Evolutionary conservation across 92 coral and sea anemone species (phyloP).

Genomic region (Desmophyllum pertusum): DNA sequence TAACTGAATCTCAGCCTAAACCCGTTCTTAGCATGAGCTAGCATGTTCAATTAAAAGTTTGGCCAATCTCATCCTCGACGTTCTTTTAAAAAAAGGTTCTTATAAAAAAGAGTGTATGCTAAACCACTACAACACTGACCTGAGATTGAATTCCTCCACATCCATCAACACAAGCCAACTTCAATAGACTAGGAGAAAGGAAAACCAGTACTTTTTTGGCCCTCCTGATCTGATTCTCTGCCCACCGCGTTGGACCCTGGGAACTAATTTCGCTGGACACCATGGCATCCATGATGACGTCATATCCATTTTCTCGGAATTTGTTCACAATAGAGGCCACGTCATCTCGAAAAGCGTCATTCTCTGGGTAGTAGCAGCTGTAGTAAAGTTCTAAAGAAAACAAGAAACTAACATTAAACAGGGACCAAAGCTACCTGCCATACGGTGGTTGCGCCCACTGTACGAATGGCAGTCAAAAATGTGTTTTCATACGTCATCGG

Average conservation of each 20-base stretch:
- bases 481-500: too few relatives aligned
- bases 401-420: not conserved
- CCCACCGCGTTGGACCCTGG: conserved; percentile 44
- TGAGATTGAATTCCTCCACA: conserved; percentile 6
- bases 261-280: conserved; percentile 41
- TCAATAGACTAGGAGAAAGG: conserved; percentile 30
- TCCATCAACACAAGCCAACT: conserved; percentile 10
- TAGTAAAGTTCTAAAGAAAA: conserved; percentile 17
- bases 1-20: too few relatives aligned
- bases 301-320: conserved; percentile 33
- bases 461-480: too few relatives aligned
- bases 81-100: too few relatives aligned
- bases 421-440: not conserved
- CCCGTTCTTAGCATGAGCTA: too few relatives aligned
- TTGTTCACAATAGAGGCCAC: conserved; percentile 45
- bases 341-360: conserved; percentile 12
- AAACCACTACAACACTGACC: not conserved
- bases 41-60: too few relatives aligned
- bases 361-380: conserved; percentile 51
- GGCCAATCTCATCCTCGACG: too few relatives aligned
- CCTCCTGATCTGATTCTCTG: conserved; percentile 33
- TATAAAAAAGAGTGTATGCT: not conserved
- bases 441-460: too few relatives aligned
- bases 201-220: conserved; percentile 45
- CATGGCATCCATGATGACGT: conserved; percentile 53